Conservation (phyloP, 1,140 invertebrate species). For the Schlechtendalia chinensis region DNA sequence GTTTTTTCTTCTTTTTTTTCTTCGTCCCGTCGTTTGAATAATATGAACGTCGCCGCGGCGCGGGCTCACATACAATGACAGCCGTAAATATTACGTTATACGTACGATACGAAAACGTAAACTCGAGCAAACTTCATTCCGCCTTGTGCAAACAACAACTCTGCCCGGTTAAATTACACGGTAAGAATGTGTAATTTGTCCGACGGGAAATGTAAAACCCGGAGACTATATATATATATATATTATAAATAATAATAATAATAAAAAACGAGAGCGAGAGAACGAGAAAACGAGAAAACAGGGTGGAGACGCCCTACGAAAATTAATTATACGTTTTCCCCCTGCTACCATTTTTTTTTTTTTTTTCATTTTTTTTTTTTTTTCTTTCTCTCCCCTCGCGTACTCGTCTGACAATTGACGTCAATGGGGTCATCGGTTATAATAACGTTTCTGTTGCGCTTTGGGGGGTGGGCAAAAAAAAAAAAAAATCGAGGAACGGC, state of each 20-base stretch:
- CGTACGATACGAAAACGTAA: background rate
- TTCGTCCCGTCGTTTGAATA: background rate
- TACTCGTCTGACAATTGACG: conserved; percentile 49
- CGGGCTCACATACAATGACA: no score
- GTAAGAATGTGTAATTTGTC: conserved; percentile 46
- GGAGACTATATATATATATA: background rate
- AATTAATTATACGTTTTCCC: conserved; percentile 49
- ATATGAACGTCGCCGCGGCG: background rate
- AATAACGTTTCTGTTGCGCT: conserved; percentile 17
- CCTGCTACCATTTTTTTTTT: conserved; percentile 36
- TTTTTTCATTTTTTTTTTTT: conserved; percentile 28
- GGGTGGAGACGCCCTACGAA: conserved; percentile 48
- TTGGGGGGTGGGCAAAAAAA: background rate
- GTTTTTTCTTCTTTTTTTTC: conserved; percentile 4
- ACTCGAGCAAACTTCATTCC: conserved; percentile 39
- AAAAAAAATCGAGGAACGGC: conserved; percentile 40
- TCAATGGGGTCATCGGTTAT: conserved; percentile 47
- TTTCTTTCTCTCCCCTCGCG: background rate
- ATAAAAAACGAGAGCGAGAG: background rate
- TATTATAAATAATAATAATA: background rate
- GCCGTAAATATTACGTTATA: background rate
- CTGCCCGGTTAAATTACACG: conserved; percentile 43
- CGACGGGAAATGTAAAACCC: conserved; percentile 39
- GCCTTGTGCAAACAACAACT: conserved; percentile 46
- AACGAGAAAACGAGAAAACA: conserved; percentile 14